phyloP scores from a whole-genome alignment of 2,888 invertebrate genomes.

The Zonitis immaculata region DNA sequence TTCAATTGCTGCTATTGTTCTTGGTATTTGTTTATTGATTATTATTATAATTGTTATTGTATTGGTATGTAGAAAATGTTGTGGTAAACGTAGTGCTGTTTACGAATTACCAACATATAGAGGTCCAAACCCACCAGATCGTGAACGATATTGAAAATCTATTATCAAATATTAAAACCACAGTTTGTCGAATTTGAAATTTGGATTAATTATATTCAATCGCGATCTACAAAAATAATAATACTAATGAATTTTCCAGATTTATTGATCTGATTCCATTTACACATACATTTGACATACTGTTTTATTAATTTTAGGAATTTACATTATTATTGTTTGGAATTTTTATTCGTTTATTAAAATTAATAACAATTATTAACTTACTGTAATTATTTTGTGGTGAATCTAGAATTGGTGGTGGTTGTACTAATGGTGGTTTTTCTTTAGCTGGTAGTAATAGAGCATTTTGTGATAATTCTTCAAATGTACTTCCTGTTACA shows the following conservation, averaged over 20 bases:
- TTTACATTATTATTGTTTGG: too few relatives aligned
- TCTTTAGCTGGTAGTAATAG: conserved; percentile 61
- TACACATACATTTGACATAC: too few relatives aligned
- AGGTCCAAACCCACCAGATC: conserved; percentile 19
- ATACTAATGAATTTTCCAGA: too few relatives aligned
- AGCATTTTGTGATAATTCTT: conserved; percentile 68
- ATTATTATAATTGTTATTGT: conserved; percentile 57
- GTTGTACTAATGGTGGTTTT: conserved; percentile 44
- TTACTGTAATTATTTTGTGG: too few relatives aligned
- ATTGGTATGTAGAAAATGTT: conserved; percentile 59
- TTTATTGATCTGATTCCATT: too few relatives aligned
- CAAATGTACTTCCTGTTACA: conserved; percentile 66
- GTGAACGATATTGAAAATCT: background rate
- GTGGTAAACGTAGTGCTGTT: conserved; percentile 52
- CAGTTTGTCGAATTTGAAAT: too few relatives aligned
- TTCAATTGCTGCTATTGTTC: conserved; percentile 65
- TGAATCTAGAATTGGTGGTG: conserved; percentile 35
- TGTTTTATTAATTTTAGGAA: too few relatives aligned
- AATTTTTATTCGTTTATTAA: too few relatives aligned
- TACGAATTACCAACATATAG: conserved; percentile 58
- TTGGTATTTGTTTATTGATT: conserved; percentile 62
- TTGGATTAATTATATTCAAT: too few relatives aligned
- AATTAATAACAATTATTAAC: too few relatives aligned
- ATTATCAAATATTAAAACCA: background rate
- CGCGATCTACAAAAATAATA: too few relatives aligned